phyloP scores from a whole-genome alignment of 2,113 vertebrate species.

The Clarias gariepinus region DNA sequence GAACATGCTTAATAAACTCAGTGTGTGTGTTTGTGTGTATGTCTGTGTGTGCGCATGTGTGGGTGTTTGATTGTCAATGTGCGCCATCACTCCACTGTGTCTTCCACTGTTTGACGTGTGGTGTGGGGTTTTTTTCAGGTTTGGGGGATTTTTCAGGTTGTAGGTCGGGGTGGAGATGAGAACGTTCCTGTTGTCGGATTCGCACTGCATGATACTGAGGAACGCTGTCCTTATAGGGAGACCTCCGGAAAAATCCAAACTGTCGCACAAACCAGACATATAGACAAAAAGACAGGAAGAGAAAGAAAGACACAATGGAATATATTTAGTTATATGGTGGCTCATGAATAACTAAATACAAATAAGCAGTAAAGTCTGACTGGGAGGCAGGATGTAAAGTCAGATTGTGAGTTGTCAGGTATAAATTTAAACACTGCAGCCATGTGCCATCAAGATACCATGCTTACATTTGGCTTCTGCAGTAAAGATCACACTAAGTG shows the following conservation, averaged over 20 bases:
- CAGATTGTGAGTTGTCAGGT: neutral
- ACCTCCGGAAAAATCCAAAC: constrained; percentile 90
- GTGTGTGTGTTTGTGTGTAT: constrained; percentile 6
- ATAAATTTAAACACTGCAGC: neutral
- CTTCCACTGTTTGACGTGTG: constrained; percentile 85
- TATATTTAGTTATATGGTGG: neutral
- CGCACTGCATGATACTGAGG: constrained; percentile 90
- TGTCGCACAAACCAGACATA: constrained; percentile 49
- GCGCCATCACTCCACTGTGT: constrained; percentile 67
- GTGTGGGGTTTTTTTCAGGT: constrained; percentile 74
- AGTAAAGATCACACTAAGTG: neutral
- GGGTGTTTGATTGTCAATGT: constrained; percentile 6
- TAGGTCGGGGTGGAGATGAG: constrained; percentile 75
- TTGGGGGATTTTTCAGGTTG: neutral
- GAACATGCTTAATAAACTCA: neutral
- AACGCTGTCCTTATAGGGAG: constrained; percentile 77
- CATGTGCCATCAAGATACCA: neutral
- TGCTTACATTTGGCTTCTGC: neutral
- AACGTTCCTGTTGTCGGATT: constrained; percentile 84
- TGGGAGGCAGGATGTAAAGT: neutral
- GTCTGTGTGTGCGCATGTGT: neutral
- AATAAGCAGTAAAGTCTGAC: neutral
- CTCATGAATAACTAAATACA: neutral
- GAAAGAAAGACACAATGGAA: neutral
- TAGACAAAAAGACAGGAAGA: neutral